Conservation (phyloP, 1,140 invertebrate species). For the Armadillidium nasatum region DNA sequence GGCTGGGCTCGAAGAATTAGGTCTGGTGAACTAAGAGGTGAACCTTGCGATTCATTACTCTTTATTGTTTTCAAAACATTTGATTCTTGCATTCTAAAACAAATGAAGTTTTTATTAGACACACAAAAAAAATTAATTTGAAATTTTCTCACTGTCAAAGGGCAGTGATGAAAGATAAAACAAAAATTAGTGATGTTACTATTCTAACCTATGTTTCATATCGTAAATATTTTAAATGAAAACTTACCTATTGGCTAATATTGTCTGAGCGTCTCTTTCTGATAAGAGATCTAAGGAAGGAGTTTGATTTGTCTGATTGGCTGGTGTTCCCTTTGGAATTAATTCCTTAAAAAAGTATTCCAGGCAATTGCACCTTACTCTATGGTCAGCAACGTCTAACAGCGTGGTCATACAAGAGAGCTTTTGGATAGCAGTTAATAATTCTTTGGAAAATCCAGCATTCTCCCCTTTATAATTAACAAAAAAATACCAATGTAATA, state of each 20-base stretch:
- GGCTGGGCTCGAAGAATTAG: slow-evolving; percentile 82
- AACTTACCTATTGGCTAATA: slow-evolving; percentile 62
- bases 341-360: slow-evolving; percentile 77
- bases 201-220: too few relatives aligned
- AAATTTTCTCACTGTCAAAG: not conserved
- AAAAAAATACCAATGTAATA: not conserved
- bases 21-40: slow-evolving; percentile 49
- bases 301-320: not conserved
- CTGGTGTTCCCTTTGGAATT: slow-evolving; percentile 57
- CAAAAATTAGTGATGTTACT: too few relatives aligned
- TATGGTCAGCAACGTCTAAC: slow-evolving; percentile 81
- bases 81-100: slow-evolving; percentile 50
- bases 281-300: slow-evolving; percentile 61
- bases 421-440: slow-evolving; percentile 75
- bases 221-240: not conserved
- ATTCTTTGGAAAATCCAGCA: slow-evolving; percentile 63
- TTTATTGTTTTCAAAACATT: slow-evolving; percentile 57
- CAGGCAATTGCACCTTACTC: slow-evolving; percentile 79
- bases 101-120: slow-evolving; percentile 28
- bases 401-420: slow-evolving; percentile 73
- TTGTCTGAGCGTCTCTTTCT: slow-evolving; percentile 67
- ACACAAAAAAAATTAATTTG: not conserved
- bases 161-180: not conserved
- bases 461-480: slow-evolving; percentile 23
- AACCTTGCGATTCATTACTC: slow-evolving; percentile 52